Percentiles rank a stretch among this genome's conserved stretches.
phyloP scores from a whole-genome alignment of 2,888 invertebrate genomes.

The Caenorhabditis sp. region DNA sequence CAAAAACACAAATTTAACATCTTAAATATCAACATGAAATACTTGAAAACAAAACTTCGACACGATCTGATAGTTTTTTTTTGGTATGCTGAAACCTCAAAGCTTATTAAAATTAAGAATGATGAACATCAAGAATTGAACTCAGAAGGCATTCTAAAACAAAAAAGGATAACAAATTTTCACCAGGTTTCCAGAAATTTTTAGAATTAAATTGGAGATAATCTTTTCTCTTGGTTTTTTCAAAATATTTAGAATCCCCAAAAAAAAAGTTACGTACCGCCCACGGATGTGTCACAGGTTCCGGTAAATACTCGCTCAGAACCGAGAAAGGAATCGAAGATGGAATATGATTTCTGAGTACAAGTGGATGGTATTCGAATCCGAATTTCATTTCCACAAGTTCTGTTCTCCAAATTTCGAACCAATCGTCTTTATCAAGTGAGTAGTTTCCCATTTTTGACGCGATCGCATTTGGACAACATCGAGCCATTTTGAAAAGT shows the following conservation, averaged over 20 bases:
- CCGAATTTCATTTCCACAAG: conserved; percentile 50
- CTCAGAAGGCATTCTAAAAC: too few species aligned
- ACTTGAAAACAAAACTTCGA: neutral
- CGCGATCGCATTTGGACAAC: conserved; percentile 27
- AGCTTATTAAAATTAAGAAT: too few species aligned
- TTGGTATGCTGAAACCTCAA: too few species aligned
- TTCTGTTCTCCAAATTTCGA: conserved; percentile 65
- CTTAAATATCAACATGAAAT: neutral
- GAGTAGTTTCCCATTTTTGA: conserved; percentile 39
- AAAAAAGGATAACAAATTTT: too few species aligned
- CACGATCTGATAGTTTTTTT: too few species aligned
- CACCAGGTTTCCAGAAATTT: too few species aligned
- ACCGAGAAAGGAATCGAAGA: conserved; percentile 41
- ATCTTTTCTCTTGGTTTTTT: too few species aligned
- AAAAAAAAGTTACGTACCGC: conserved; percentile 15
- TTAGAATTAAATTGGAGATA: too few species aligned
- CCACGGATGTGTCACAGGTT: conserved; percentile 44
- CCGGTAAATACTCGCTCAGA: conserved; percentile 32
- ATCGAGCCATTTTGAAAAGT: conserved; percentile 30
- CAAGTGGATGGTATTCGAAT: conserved; percentile 57
- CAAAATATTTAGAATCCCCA: too few species aligned
- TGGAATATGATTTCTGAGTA: conserved; percentile 24
- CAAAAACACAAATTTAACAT: conserved; percentile 71
- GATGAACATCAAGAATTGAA: too few species aligned
- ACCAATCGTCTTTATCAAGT: conserved; percentile 45